These are phyloP conservation scores for Nothocercus nigrocapillus DNA, from an alignment of 2,113 vertebrate species.

Conservation along the genomic window DNA sequence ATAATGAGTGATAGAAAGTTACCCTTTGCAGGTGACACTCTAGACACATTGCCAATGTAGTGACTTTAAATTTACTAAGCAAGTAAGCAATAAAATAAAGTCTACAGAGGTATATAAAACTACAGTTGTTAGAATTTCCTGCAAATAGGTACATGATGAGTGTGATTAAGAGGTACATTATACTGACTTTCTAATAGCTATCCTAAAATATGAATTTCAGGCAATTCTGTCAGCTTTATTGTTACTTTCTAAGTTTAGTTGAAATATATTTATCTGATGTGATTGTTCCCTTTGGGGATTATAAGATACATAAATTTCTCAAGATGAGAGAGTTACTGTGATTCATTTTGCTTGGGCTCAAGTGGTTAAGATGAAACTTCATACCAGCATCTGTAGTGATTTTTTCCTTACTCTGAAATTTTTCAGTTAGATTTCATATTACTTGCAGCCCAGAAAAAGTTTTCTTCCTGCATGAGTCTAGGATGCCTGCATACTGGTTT, in stretches of 20 bases:
- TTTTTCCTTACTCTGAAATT: neutral
- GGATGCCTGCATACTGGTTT: neutral
- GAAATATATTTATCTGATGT: constrained; percentile 48
- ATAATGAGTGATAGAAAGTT: constrained; percentile 18
- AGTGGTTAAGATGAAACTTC: constrained; percentile 21
- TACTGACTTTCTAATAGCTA: constrained; percentile 49
- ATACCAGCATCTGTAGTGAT: neutral
- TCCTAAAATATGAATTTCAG: constrained; percentile 48
- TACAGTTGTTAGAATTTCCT: constrained; percentile 38
- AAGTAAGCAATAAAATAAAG: constrained; percentile 37
- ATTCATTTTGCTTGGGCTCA: constrained; percentile 40
- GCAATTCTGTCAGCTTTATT: constrained; percentile 52
- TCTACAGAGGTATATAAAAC: constrained; percentile 27
- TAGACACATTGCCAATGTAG: constrained; percentile 18
- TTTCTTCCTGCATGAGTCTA: neutral
- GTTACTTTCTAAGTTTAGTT: constrained; percentile 56
- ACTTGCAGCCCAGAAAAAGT: neutral
- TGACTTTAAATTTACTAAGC: constrained; percentile 47
- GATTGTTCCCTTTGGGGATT: constrained; percentile 38
- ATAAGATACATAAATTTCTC: constrained; percentile 46
- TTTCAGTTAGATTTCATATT: neutral
- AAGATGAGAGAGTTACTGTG: constrained; percentile 30
- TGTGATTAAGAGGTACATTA: constrained; percentile 57
- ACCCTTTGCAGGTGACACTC: constrained; percentile 7
- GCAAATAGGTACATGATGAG: constrained; percentile 34